These are phyloP conservation scores for Phyllostomus hastatus DNA, from an alignment of 2,113 vertebrate genomes.

Conservation along the genomic window DNA sequence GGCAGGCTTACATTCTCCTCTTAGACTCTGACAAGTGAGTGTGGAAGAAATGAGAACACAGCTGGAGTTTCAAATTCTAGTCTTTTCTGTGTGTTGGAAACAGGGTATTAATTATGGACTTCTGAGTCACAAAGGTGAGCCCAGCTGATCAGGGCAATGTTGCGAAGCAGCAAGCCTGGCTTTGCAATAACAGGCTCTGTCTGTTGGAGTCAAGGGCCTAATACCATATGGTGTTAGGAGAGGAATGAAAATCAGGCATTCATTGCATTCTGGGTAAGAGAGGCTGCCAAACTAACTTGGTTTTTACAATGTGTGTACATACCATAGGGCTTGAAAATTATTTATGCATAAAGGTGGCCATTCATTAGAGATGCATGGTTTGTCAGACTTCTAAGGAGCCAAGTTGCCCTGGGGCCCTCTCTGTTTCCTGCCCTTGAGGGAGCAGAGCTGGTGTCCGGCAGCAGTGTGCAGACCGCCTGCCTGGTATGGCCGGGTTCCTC, in stretches of 20 bases:
- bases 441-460: not conserved
- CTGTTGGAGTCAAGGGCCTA: not conserved
- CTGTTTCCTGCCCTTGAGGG: not conserved
- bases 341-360: not conserved
- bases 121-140: not conserved
- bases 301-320: not conserved
- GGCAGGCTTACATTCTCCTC: not conserved
- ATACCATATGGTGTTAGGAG: rapidly evolving
- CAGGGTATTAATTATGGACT: not conserved
- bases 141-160: rapidly evolving
- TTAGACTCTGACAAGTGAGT: not conserved
- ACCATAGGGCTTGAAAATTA: not conserved
- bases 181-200: not conserved
- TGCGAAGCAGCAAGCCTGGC: not conserved
- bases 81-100: not conserved
- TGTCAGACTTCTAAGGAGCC: not conserved
- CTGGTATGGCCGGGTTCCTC: not conserved
- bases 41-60: not conserved
- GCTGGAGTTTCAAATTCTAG: not conserved
- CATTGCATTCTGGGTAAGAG: not conserved
- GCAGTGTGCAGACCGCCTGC: not conserved
- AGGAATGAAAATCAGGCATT: not conserved
- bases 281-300: not conserved
- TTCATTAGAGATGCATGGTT: not conserved
- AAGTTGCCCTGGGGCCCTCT: not conserved